Percentiles rank a stretch among this genome's conserved stretches.
phyloP scores from a whole-genome alignment of 2,113 vertebrate species.

The Bothrops jararaca region DNA sequence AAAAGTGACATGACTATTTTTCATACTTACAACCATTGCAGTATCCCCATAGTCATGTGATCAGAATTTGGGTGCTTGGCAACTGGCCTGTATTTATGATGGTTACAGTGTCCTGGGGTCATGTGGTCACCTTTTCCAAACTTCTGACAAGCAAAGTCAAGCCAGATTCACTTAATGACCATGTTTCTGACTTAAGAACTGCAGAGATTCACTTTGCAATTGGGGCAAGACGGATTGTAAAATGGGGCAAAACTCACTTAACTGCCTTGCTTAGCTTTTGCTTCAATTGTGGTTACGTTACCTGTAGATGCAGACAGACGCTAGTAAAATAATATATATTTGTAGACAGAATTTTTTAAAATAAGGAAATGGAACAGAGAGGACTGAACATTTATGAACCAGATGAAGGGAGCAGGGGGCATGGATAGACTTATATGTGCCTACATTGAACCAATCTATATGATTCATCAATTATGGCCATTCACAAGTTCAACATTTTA shows the following conservation, averaged over 20 bases:
- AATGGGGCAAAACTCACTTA: not conserved
- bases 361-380: not conserved
- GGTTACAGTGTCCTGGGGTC: not conserved
- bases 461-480: not conserved
- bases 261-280: not conserved
- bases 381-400: not conserved
- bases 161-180: not conserved
- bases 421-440: not conserved
- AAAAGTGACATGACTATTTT: not conserved
- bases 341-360: not conserved
- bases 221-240: not conserved
- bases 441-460: not conserved
- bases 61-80: not conserved
- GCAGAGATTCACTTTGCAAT: not conserved
- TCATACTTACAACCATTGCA: not conserved
- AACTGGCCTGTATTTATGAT: not conserved
- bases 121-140: not conserved
- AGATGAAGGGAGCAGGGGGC: not conserved
- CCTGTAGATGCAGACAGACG: not conserved
- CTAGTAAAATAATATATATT: not conserved
- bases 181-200: not conserved
- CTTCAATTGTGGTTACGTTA: not conserved
- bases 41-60: not conserved
- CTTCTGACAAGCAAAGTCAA: not conserved
- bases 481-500: not conserved